Evolutionary conservation across 2,888 invertebrate species (phyloP), one percentile per base, ranked within the genome.

Genomic region (Celastrina argiolus): DNA sequence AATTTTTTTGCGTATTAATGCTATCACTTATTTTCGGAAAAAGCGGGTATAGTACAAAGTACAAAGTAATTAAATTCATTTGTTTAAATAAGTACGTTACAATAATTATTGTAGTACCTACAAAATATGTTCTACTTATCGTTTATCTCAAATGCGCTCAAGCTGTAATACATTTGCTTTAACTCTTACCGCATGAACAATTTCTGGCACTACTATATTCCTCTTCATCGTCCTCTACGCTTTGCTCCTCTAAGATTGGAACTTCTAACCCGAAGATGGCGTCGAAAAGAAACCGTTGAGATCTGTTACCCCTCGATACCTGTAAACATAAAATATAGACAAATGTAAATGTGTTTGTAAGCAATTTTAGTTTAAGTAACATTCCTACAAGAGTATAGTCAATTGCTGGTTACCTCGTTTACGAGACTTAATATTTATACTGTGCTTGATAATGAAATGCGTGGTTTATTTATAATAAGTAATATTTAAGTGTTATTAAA

Each of bases 161-260:
- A 63, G 68, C 59, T n/a, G n/a, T n/a, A n/a, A n/a, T 65, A 31
- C 6, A 63, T 18, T 31, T 2, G 6, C 34, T 59, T 41, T 8
- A 51, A 36, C 31, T 85, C 93, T 92, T 87, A 94, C 96, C 96
- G 82, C 96, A 96, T 56, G 94, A 93, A 79, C 96, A 96, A 74
- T 94, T 94, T 77, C 93, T 93, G 61, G 93, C 79, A 74, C 84
- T 85, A 59, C 91, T 88, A 36, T 92, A 88, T 28, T 79, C 88
- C 42, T 93, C 92, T 39, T 91, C 92, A n/a, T 93, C 93, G 68
- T 93, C 94, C 59, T 92, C 91, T 41, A 93, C 92, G 73, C 92
- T 92, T 73, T 92, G 93, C 66, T 92, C 92, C 64, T 92, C 92
- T 58, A 92, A 81, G 45, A 91, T 73, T 66, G 90, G 90, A 59